Evolutionary conservation across 2,113 vertebrate species (phyloP), one percentile per base, ranked within the genome.

Genomic region (Hiodon tergisus): DNA sequence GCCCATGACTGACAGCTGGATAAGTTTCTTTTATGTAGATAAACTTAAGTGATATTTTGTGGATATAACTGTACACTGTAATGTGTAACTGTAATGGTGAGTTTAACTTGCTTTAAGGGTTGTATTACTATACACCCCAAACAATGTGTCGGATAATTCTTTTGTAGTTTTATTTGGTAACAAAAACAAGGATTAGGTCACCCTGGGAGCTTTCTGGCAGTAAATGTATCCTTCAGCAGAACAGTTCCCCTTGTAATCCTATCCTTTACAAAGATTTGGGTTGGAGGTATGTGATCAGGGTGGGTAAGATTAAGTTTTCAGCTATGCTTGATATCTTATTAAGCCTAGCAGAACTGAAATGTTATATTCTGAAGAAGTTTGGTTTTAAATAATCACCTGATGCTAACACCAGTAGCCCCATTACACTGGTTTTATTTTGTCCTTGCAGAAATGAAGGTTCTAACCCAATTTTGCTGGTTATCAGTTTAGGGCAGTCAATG

Each of bases 271-370:
- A 57, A 79, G 82, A 77, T 81, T 78, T 79, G 60, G 70, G 61
- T 76, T 73, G 71, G 17, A 59, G 5, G 77, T 67, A 63, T 76
- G 54, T 77, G 83, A 77, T 79, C 81, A 70, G 62, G 59, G 54
- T 53, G 76, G 75, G 73, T 65, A 16, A 81, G 82, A 78, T 85
- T 82, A 84, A 80, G 85, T 87, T 87, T 82, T 83, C 74, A 54
- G 76, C 65, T 68, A 79, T 31, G 73, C 67, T 58, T 76, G 16
- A 73, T 74, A 66, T 83, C 80, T 76, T n/a, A 50, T 83, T 85
- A 81, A 77, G 77, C 62, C 70, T 72, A 59, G 31, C 31, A 31
- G 31, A 31, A 31, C 31, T 31, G 31, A 31, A 31, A 31, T 31
- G 31, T 31, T 31, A 31, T 31, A 31, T 31, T 31, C 31, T 31